These are phyloP conservation scores for Drosophila seguyi DNA, from an alignment of 1,140 invertebrate species.

Conservation along the genomic window DNA sequence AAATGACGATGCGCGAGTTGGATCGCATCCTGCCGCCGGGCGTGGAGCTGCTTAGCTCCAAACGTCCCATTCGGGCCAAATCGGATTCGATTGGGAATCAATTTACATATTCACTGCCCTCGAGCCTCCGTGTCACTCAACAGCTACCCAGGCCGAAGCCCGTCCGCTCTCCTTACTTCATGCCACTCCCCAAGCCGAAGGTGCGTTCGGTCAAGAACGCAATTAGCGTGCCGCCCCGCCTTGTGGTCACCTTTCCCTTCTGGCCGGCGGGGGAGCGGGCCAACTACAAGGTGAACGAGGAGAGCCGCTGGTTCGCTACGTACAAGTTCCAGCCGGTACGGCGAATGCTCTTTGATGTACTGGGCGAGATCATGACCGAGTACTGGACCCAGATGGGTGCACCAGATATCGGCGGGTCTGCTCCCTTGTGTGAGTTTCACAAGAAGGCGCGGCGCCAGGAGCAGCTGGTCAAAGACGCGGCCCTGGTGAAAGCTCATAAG, in stretches of 20 bases:
- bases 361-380: conserved; percentile 19
- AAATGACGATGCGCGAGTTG: conserved; percentile 42
- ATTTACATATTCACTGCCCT: background rate
- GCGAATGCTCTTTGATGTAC: conserved; percentile 7
- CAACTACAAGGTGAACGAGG: conserved; percentile 28
- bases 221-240: background rate
- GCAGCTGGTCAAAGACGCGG: conserved; percentile 33
- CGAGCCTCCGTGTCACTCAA: too few species aligned
- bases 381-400: conserved; percentile 17
- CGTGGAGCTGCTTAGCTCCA: background rate
- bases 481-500: conserved; percentile 25
- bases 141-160: background rate
- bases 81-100: background rate
- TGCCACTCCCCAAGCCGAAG: conserved; percentile 15
- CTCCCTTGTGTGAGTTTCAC: conserved; percentile 22
- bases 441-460: conserved; percentile 1
- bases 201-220: background rate
- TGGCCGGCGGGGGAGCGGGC: conserved; percentile 30
- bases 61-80: background rate
- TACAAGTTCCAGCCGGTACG: conserved; percentile 37
- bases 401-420: background rate
- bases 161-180: conserved; percentile 28
- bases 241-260: conserved; percentile 40
- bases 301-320: conserved; percentile 42
- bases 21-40: conserved; percentile 42